Percentiles rank a stretch among this genome's conserved stretches.
phyloP scores from a whole-genome alignment of 92 coral and sea anemone species.

The Umimayanthus kanabou region DNA sequence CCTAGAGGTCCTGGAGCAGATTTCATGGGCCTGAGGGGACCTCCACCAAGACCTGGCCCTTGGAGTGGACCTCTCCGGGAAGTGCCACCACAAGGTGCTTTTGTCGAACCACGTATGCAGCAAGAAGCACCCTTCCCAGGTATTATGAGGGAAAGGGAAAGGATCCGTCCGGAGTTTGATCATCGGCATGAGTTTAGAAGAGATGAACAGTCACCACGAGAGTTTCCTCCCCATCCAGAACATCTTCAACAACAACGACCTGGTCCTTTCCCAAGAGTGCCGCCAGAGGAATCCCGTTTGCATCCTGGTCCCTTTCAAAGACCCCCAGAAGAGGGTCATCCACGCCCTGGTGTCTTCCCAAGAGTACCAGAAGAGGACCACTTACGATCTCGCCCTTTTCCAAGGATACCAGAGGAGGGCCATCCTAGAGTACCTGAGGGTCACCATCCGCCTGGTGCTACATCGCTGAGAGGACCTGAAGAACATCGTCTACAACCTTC shows the following conservation, averaged over 20 bases:
- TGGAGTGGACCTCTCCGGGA: constrained; percentile 22
- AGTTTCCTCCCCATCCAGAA: constrained; percentile 20
- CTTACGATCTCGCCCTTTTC: neutral
- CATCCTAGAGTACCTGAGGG: constrained; percentile 12
- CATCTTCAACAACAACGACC: constrained; percentile 18
- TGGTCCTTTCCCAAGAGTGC: constrained; percentile 18
- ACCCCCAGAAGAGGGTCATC: constrained; percentile 18
- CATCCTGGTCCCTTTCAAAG: constrained; percentile 48
- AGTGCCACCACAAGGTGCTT: constrained; percentile 26
- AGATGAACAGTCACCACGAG: constrained; percentile 1
- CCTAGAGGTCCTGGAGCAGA: constrained; percentile 38
- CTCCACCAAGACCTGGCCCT: constrained; percentile 36
- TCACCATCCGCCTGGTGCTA: constrained; percentile 3
- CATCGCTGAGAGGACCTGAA: constrained; percentile 10
- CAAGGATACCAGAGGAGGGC: constrained; percentile 15
- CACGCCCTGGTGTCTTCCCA: constrained; percentile 12
- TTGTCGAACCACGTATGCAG: constrained; percentile 25
- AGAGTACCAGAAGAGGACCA: neutral
- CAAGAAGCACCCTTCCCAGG: constrained; percentile 25
- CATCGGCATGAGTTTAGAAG: constrained; percentile 26
- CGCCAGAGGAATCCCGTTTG: constrained; percentile 12
- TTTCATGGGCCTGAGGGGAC: constrained; percentile 28
- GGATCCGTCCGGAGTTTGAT: constrained; percentile 25
- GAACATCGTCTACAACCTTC: constrained; percentile 3
- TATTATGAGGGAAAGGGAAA: constrained; percentile 25